phyloP scores from a whole-genome alignment of 2,888 invertebrate genomes.

The Fragum whitleyi region DNA sequence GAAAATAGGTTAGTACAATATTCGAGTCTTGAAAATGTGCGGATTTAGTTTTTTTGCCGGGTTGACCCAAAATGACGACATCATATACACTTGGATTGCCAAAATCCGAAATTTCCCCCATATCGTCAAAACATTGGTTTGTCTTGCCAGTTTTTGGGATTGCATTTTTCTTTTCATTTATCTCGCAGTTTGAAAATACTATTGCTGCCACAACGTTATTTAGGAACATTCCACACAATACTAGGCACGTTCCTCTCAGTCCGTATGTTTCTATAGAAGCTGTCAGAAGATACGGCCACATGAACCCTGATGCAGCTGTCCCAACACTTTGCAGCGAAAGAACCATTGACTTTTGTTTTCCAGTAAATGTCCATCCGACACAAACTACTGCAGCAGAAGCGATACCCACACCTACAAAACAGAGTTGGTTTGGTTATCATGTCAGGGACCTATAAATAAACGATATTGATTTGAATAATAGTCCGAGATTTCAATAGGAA shows the following conservation, averaged over 20 bases:
- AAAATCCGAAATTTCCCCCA: background rate
- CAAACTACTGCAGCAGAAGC: background rate
- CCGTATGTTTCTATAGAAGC: background rate
- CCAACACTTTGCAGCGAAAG: constrained; percentile 4
- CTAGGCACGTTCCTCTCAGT: constrained; percentile 17
- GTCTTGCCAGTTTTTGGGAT: background rate
- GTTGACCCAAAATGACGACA: too few relatives aligned
- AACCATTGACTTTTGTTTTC: background rate
- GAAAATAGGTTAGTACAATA: too few relatives aligned
- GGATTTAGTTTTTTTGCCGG: too few relatives aligned
- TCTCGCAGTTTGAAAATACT: background rate
- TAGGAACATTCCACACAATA: constrained; percentile 10
- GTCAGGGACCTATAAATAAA: too few relatives aligned
- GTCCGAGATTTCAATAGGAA: too few relatives aligned
- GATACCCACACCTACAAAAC: constrained; percentile 17
- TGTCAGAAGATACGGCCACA: constrained; percentile 1
- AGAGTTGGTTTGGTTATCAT: too few relatives aligned
- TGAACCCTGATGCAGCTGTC: background rate
- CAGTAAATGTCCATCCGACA: background rate
- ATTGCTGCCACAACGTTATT: constrained; percentile 5
- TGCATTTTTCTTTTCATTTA: background rate
- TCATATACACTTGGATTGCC: background rate
- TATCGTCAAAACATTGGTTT: background rate
- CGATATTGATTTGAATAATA: too few relatives aligned
- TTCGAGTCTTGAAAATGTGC: too few relatives aligned